Conservation (phyloP, 2,888 invertebrate genomes). For the Drosophila monieri region DNA sequence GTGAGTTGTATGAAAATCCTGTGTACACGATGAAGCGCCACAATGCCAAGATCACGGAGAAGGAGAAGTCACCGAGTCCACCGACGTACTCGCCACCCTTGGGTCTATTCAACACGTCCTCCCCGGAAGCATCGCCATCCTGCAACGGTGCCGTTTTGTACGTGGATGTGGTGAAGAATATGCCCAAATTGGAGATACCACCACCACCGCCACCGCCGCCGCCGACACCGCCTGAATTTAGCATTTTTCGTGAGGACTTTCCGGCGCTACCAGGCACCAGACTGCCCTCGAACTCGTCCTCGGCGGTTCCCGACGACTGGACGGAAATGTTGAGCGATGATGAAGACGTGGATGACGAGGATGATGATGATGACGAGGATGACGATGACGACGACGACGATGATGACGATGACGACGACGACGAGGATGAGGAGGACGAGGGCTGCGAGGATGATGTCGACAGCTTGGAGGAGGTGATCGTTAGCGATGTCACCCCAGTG, state of each 20-base stretch:
- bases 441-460: not conserved
- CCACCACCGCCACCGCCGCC: conserved; percentile 18
- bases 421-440: conserved; percentile 1
- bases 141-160: conserved; percentile 40
- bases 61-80: conserved; percentile 4
- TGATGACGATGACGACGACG: conserved; percentile 20
- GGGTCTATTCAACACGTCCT: not conserved
- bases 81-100: not conserved
- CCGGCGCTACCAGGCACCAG: conserved; percentile 57
- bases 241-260: conserved; percentile 57
- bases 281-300: not conserved
- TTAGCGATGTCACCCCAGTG: not conserved
- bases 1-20: conserved; percentile 8
- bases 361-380: conserved; percentile 3
- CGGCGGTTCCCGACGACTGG: conserved; percentile 52
- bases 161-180: conserved; percentile 65
- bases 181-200: conserved; percentile 23
- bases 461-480: not conserved
- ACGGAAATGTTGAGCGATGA: conserved; percentile 46
- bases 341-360: conserved; percentile 25
- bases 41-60: conserved; percentile 37
- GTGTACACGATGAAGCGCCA: conserved; percentile 54
- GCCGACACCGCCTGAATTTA: conserved; percentile 40
- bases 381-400: conserved; percentile 15
- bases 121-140: conserved; percentile 11